Conservation (phyloP, 64 coral and sea anemone genomes). For the Porites lutea region DNA sequence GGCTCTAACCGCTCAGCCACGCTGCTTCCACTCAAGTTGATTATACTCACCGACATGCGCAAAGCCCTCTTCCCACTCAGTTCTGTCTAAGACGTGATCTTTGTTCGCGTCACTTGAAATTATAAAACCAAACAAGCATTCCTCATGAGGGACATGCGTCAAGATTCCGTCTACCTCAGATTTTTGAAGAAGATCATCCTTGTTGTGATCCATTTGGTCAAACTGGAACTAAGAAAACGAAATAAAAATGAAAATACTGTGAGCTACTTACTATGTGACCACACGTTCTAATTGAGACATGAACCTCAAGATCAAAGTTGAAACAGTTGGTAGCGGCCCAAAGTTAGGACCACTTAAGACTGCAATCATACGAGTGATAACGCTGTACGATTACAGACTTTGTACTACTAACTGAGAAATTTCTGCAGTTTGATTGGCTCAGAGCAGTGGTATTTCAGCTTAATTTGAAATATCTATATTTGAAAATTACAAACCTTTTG, state of each 20-base stretch:
- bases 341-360: no score
- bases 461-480: no score
- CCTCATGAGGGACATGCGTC: slow-evolving; percentile 17
- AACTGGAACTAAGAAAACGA: slow-evolving; percentile 52
- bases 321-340: no score
- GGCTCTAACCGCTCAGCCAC: no score
- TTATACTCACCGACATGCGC: slow-evolving; percentile 39
- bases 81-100: slow-evolving; percentile 15
- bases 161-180: slow-evolving; percentile 43
- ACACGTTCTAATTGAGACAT: no score
- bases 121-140: slow-evolving; percentile 69
- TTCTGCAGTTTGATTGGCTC: no score
- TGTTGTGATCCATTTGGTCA: slow-evolving; percentile 30
- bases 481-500: no score
- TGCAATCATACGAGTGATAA: no score
- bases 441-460: no score
- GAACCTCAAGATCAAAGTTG: no score
- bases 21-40: not conserved
- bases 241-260: not conserved
- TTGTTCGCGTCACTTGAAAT: slow-evolving; percentile 43
- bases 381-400: no score
- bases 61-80: slow-evolving; percentile 58
- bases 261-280: not conserved
- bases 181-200: slow-evolving; percentile 46
- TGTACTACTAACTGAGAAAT: no score